Percentiles rank a stretch among this genome's conserved stretches.
Conservation (phyloP, 2,797 vertebrate species). For the Pygocentrus nattereri region DNA sequence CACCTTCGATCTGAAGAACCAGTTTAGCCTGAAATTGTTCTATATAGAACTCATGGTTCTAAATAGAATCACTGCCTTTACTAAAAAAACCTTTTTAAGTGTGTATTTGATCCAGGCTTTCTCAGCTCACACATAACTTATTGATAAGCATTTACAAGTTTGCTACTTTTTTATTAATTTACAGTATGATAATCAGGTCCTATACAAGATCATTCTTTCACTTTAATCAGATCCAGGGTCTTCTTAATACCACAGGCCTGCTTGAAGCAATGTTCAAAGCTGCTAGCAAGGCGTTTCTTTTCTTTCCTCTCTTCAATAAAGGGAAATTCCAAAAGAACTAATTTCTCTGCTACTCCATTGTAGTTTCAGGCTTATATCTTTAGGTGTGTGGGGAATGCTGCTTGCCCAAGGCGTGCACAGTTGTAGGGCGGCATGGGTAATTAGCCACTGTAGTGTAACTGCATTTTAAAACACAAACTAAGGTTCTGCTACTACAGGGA, state of each 20-base stretch:
- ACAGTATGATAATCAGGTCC: conserved; percentile 59
- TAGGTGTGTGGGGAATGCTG: conserved; percentile 52
- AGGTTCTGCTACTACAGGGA: neutral
- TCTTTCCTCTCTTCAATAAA: conserved; percentile 57
- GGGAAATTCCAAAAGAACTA: conserved; percentile 60
- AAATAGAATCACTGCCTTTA: too few species aligned
- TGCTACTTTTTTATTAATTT: conserved; percentile 48
- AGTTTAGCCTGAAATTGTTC: too few species aligned
- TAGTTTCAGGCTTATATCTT: conserved; percentile 50
- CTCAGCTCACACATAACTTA: conserved; percentile 1
- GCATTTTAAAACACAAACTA: neutral
- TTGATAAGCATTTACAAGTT: conserved; percentile 41
- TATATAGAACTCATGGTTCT: too few species aligned
- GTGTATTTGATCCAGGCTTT: conserved; percentile 8
- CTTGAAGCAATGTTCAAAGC: conserved; percentile 55
- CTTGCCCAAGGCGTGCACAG: conserved; percentile 55
- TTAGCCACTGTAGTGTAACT: conserved; percentile 49
- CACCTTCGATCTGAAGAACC: too few species aligned
- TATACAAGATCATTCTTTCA: conserved; percentile 67
- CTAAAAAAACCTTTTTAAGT: too few species aligned
- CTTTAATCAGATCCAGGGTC: conserved; percentile 58
- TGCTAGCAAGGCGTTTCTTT: conserved; percentile 56
- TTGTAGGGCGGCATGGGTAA: conserved; percentile 49
- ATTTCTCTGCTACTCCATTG: conserved; percentile 62
- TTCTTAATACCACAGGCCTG: conserved; percentile 44